Evolutionary conservation across 2,888 invertebrate species (phyloP).

Genomic region (Capitulum mitella): DNA sequence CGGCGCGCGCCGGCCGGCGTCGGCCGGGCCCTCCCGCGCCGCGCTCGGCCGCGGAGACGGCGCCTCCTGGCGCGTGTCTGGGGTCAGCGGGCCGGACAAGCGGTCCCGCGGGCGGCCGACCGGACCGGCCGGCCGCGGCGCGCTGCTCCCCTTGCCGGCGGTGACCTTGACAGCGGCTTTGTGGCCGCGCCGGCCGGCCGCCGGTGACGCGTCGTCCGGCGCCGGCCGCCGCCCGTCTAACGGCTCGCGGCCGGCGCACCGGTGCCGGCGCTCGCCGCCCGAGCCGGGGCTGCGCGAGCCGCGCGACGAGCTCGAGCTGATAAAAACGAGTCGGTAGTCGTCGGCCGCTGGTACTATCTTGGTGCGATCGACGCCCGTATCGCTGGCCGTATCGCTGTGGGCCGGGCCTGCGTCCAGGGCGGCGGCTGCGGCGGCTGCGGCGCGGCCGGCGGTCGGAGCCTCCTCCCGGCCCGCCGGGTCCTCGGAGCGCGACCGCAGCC

Average conservation of each 20-base stretch:
- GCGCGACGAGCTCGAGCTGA: slow-evolving; percentile 75
- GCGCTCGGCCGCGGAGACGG: not conserved
- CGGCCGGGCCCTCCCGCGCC: not conserved
- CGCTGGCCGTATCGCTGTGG: no score
- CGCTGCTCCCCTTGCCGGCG: not conserved
- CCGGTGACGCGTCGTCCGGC: slow-evolving; percentile 52
- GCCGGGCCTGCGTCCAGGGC: no score
- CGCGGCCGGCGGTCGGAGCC: no score
- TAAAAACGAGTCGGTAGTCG: slow-evolving; percentile 77
- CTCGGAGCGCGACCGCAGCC: no score
- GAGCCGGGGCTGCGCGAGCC: slow-evolving; percentile 44
- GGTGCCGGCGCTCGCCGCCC: not conserved
- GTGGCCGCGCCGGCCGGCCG: not conserved
- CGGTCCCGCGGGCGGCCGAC: not conserved
- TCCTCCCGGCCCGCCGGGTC: no score
- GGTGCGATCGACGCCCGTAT: slow-evolving; percentile 15
- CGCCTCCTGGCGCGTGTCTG: not conserved
- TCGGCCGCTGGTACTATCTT: slow-evolving; percentile 48
- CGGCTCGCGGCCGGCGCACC: not conserved
- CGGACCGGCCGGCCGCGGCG: not conserved
- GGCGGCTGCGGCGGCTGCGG: slow-evolving; percentile 20
- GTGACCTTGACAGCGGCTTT: slow-evolving; percentile 2
- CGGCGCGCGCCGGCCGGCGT: not conserved
- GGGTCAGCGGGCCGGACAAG: not conserved
- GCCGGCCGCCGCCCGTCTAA: slow-evolving; percentile 41